Evolutionary conservation across 2,888 invertebrate genomes (phyloP), one percentile per base, ranked within the genome.

Genomic region (Mystacides longicornis): DNA sequence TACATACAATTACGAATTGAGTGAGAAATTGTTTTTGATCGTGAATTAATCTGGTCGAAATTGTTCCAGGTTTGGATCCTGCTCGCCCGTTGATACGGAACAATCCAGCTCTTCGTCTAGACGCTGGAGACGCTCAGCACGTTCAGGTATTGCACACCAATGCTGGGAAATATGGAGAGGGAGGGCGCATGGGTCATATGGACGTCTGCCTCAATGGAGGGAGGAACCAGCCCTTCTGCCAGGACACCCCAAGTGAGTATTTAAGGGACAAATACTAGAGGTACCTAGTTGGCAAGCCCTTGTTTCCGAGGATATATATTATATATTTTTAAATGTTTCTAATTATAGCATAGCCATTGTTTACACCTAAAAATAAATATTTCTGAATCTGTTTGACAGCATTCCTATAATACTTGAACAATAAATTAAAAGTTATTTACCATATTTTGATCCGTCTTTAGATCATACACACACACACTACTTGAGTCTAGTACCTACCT

Each of bases 161-260:
- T 67, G 88, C 89, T 0, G 88, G 88, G 0, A 81, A 83, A 58
- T 89, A 89, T 68, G 89, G 89, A 0, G 88, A 89, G 67, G 80
- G 79, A 1, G 85, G 87, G 3, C 74, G 83, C 2, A 77, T 85
- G 3, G 89, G 89, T 0, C 87, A 87, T 66, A 86, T 87, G 0
- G 89, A 89, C 71, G 86, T 89, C 71, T 89, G 89, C 65, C 80
- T 89, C 37, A 89, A 89, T 66, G 89, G 89, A 0, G 89, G 88
- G n/a, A 71, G 81, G 55, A 75, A 81, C 55, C 88, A 88, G 67
- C 89, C 89, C 0, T 88, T 81, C 67, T 89, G 89, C 67, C 81
- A 82, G 64, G 82, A 83, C 63, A 82, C 82, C 2, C 80, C 82
- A 2, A 85, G 85, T 86, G n/a, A n/a, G n/a, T n/a, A n/a, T n/a